Conservation (phyloP, 2,888 invertebrate genomes). For the Dioctria rufipes region DNA sequence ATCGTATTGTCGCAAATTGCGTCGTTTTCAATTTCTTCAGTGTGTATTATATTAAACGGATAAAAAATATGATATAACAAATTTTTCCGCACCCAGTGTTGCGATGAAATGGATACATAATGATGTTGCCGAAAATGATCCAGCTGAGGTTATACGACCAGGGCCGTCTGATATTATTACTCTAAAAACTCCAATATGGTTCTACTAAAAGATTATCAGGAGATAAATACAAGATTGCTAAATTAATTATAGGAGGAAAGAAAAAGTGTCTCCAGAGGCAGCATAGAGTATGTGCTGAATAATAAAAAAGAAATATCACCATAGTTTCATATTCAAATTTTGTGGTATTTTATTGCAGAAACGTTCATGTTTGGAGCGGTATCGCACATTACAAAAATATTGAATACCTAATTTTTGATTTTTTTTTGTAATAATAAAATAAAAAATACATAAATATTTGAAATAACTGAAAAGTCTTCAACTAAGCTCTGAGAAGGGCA, state of each 20-base stretch:
- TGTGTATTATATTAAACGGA: neutral
- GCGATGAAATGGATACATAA: slow-evolving; percentile 5
- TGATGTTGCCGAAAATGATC: slow-evolving; percentile 11
- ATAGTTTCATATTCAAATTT: neutral
- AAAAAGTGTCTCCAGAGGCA: too few species aligned
- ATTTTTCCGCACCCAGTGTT: neutral
- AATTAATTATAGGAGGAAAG: neutral
- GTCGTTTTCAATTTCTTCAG: neutral
- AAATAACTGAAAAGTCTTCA: too few species aligned
- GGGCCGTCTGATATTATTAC: neutral
- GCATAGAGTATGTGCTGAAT: too few species aligned
- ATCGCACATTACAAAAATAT: too few species aligned
- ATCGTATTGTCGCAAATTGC: slow-evolving; percentile 9
- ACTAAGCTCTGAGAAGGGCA: too few species aligned
- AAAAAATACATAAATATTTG: too few species aligned
- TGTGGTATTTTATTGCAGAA: neutral
- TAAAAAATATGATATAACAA: neutral
- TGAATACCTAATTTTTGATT: too few species aligned
- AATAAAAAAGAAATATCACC: too few species aligned
- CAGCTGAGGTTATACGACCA: neutral
- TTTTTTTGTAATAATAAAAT: too few species aligned
- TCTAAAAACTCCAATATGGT: neutral
- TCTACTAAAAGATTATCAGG: neutral
- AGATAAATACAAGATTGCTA: neutral
- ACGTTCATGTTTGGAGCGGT: neutral